Evolutionary conservation across 2,888 invertebrate species (phyloP).

Genomic region (Epinotia brunnichana): DNA sequence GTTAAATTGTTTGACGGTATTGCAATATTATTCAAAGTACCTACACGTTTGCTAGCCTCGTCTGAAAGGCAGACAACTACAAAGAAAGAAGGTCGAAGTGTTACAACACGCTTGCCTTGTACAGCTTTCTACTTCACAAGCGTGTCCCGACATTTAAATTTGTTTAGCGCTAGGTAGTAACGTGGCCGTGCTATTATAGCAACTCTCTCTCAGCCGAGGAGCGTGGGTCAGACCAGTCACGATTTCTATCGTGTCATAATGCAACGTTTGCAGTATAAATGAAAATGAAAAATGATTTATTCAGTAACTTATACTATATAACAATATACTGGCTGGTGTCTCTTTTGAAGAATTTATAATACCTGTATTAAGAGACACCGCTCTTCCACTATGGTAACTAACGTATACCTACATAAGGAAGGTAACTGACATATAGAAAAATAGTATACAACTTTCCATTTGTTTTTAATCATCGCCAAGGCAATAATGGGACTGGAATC

Average conservation of each 20-base stretch:
- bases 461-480: constrained; percentile 55
- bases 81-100: constrained; percentile 79
- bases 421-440: too few species aligned
- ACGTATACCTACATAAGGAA: too few species aligned
- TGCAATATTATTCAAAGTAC: constrained; percentile 64
- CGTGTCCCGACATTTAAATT: constrained; percentile 82
- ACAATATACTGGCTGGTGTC: too few species aligned
- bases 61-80: constrained; percentile 70
- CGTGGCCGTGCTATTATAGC: constrained; percentile 64
- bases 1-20: constrained; percentile 69
- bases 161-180: constrained; percentile 73
- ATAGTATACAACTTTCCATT: constrained; percentile 70
- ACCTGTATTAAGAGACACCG: too few species aligned
- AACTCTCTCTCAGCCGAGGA: constrained; percentile 77
- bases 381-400: too few species aligned
- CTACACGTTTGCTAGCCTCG: constrained; percentile 71
- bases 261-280: constrained; percentile 61
- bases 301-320: too few species aligned
- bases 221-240: constrained; percentile 73
- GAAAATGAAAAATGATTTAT: too few species aligned
- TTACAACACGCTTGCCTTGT: constrained; percentile 82
- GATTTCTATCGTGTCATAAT: constrained; percentile 72
- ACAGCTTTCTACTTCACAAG: constrained; percentile 80
- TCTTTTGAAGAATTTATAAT: too few species aligned
- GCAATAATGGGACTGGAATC: constrained; percentile 48